Percentiles rank a stretch among this genome's conserved stretches.
phyloP scores from a whole-genome alignment of 2,888 invertebrate genomes.

The Mechanitis mazaeus region DNA sequence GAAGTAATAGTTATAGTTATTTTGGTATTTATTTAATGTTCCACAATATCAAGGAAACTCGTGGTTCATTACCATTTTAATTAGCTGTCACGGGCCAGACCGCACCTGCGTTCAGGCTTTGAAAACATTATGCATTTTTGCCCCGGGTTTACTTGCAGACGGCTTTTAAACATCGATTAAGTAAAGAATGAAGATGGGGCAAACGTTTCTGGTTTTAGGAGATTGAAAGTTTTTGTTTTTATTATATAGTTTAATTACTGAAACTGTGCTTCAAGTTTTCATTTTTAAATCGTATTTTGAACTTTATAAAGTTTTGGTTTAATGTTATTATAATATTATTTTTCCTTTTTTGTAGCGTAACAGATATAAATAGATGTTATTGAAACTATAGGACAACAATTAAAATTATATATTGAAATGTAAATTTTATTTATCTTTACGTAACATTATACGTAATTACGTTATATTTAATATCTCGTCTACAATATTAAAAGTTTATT shows the following conservation, averaged over 20 bases:
- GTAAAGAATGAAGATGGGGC: conserved; percentile 10
- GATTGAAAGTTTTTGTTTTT: neutral
- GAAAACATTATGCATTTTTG: conserved; percentile 28
- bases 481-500: neutral
- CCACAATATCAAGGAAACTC: conserved; percentile 26
- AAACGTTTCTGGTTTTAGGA: neutral
- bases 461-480: too few species aligned
- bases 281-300: too few species aligned
- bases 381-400: too few species aligned
- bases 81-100: conserved; percentile 49
- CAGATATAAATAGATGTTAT: too few species aligned
- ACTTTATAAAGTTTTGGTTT: too few species aligned
- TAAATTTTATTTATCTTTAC: too few species aligned
- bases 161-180: conserved; percentile 20
- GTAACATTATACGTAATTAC: too few species aligned
- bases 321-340: too few species aligned
- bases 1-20: conserved; percentile 5
- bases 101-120: conserved; percentile 32
- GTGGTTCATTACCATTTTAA: conserved; percentile 70
- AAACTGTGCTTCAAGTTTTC: too few species aligned
- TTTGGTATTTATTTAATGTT: conserved; percentile 21
- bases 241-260: too few species aligned
- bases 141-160: conserved; percentile 26
- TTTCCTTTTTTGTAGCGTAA: too few species aligned
- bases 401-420: too few species aligned